Evolutionary conservation across 2,797 vertebrate species (phyloP).

Genomic region (Pseudotriccus pelzelni): DNA sequence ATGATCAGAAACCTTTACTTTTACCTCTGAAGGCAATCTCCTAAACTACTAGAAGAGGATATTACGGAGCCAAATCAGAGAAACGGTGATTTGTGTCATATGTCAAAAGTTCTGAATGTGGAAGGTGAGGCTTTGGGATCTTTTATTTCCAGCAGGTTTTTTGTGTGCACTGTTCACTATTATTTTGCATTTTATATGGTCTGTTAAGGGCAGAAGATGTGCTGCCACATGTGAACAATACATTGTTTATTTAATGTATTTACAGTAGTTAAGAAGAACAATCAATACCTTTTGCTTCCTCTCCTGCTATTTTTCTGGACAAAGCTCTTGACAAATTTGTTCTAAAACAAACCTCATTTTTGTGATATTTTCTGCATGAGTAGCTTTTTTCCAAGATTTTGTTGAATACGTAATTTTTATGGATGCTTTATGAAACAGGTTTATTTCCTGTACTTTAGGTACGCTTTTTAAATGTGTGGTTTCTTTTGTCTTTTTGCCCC

Average conservation of each 20-base stretch:
- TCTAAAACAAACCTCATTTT: not conserved
- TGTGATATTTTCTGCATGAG: not conserved
- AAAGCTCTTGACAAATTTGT: not conserved
- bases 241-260: not conserved
- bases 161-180: not conserved
- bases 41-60: not conserved
- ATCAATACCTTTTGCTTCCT: not conserved
- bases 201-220: not conserved
- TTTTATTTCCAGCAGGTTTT: not conserved
- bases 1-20: not conserved
- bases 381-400: not conserved
- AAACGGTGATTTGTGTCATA: not conserved
- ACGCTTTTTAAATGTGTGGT: accelerated
- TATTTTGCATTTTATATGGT: not conserved
- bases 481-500: not conserved
- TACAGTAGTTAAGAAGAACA: not conserved
- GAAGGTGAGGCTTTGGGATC: not conserved
- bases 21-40: not conserved
- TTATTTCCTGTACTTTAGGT: not conserved
- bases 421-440: not conserved
- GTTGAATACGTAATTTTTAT: accelerated
- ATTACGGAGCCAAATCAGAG: not conserved
- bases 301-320: not conserved
- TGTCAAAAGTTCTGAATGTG: not conserved
- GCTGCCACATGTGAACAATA: not conserved